These are phyloP conservation scores for Asarcornis scutulata DNA, from an alignment of 2,113 vertebrate genomes.

Conservation along the genomic window DNA sequence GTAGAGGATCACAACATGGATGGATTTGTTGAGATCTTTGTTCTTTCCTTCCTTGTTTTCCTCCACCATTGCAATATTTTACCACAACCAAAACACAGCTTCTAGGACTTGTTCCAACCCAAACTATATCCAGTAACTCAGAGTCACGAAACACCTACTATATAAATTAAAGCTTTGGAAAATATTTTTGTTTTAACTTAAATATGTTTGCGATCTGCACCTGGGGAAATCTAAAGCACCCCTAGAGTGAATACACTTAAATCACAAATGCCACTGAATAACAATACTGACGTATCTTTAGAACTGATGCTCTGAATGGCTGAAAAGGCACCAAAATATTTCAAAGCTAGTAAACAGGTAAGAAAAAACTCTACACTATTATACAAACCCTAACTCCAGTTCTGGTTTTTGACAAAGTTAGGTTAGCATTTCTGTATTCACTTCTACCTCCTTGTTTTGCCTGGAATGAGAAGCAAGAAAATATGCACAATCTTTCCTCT, in stretches of 20 bases:
- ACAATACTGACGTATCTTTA: neutral
- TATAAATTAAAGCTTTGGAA: neutral
- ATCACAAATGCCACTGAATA: neutral
- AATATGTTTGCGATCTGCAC: neutral
- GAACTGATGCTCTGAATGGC: neutral
- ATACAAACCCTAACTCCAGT: rapidly evolving
- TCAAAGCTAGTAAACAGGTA: neutral
- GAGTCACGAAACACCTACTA: neutral
- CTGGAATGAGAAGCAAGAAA: conserved; percentile 27
- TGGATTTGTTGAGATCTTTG: neutral
- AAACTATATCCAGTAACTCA: conserved; percentile 17
- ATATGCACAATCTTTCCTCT: neutral
- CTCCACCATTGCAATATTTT: neutral
- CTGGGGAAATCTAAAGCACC: conserved; percentile 2
- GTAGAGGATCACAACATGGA: neutral
- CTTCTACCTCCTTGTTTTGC: neutral
- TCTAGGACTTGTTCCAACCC: conserved; percentile 9
- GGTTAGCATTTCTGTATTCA: neutral
- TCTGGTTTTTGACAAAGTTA: neutral
- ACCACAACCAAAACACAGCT: neutral
- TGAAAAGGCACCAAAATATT: neutral
- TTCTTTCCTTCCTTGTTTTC: neutral
- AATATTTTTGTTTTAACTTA: conserved; percentile 34
- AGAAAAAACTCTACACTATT: neutral
- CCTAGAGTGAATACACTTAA: neutral